A percentile compares a stretch with the other conserved stretches of the same genome.
phyloP scores from a whole-genome alignment of 2,888 invertebrate species.

The Philereme transversata region DNA sequence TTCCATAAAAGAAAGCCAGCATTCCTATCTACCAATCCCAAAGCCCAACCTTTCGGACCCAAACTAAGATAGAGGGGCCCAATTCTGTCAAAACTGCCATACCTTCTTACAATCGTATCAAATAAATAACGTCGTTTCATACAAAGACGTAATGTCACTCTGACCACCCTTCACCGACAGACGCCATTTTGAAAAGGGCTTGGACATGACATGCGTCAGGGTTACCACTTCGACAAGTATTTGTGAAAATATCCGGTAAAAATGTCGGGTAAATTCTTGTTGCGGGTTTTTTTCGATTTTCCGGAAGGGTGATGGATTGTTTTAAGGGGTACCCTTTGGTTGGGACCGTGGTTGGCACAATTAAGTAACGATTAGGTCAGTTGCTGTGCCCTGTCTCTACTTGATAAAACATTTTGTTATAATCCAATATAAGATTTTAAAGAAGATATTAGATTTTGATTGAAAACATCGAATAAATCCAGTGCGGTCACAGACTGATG shows the following conservation, averaged over 20 bases:
- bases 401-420: no score
- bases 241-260: constrained; percentile 46
- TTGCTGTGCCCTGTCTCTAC: no score
- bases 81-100: constrained; percentile 38
- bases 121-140: constrained; percentile 71
- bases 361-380: constrained; percentile 22
- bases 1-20: constrained; percentile 7
- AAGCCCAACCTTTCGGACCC: constrained; percentile 11
- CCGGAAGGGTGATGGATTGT: constrained; percentile 28
- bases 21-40: constrained; percentile 10
- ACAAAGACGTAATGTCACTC: constrained; percentile 61
- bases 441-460: no score
- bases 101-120: constrained; percentile 54
- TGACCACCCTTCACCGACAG: constrained; percentile 70
- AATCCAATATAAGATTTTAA: no score
- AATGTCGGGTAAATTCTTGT: constrained; percentile 57
- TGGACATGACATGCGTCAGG: constrained; percentile 70
- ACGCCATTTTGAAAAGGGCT: constrained; percentile 78
- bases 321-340: constrained; percentile 19
- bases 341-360: constrained; percentile 13
- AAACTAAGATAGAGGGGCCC: constrained; percentile 25
- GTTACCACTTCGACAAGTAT: constrained; percentile 65
- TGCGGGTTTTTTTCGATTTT: constrained; percentile 35
- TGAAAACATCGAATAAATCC: no score
- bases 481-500: no score